These are phyloP conservation scores for Drosophila incognita DNA, from an alignment of 2,888 invertebrate species.

Conservation along the genomic window DNA sequence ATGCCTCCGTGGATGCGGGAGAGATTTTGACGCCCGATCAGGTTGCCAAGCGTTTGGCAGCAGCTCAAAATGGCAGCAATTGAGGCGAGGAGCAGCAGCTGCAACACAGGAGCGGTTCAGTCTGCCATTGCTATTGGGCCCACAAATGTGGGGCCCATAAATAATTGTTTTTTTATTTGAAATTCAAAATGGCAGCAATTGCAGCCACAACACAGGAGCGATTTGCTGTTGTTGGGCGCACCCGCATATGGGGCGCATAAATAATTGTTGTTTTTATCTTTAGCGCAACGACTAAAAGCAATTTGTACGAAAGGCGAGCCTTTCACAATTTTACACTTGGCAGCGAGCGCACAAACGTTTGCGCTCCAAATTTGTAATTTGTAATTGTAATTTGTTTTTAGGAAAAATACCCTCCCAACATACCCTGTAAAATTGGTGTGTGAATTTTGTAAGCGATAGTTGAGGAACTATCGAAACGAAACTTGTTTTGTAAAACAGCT, in stretches of 20 bases:
- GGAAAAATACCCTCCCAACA: conserved; percentile 3
- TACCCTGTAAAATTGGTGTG: conserved; percentile 20
- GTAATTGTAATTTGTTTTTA: conserved; percentile 56
- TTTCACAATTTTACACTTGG: conserved; percentile 36
- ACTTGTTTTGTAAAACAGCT: conserved; percentile 34
- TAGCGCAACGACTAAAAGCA: conserved; percentile 33
- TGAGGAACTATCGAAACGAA: conserved; percentile 28
- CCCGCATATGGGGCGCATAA: conserved; percentile 9
- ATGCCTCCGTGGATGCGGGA: conserved; percentile 92
- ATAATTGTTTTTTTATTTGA: conserved; percentile 12
- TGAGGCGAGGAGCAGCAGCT: conserved; percentile 51
- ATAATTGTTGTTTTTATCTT: conserved; percentile 18
- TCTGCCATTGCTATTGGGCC: conserved; percentile 8
- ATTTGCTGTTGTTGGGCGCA: conserved; percentile 20
- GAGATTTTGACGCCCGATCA: conserved; percentile 87
- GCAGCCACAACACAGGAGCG: conserved; percentile 3
- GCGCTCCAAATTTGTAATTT: conserved; percentile 32
- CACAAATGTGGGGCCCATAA: not conserved
- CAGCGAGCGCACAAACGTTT: conserved; percentile 14
- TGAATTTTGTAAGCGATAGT: conserved; percentile 36
- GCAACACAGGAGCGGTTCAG: conserved; percentile 6
- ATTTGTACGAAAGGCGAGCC: conserved; percentile 31
- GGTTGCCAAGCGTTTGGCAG: conserved; percentile 83
- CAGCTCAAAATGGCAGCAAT: conserved; percentile 78
- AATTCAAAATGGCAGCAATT: conserved; percentile 72